These are phyloP conservation scores for Dione vanillae DNA, from an alignment of 2,888 invertebrate species.

Conservation along the genomic window DNA sequence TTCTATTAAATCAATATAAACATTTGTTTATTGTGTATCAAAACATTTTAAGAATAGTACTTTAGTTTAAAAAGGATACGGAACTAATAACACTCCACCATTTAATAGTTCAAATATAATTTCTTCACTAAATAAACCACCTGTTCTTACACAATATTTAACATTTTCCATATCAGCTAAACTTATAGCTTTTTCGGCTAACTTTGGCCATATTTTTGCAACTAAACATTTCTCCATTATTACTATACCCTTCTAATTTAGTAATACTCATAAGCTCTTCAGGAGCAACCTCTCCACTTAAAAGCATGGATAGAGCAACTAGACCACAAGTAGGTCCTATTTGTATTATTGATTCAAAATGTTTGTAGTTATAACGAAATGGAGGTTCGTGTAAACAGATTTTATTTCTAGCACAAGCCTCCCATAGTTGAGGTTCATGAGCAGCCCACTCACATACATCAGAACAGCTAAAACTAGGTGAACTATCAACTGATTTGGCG, in stretches of 20 bases:
- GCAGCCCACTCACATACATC: constrained; percentile 84
- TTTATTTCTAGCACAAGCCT: constrained; percentile 83
- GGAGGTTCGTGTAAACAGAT: constrained; percentile 81
- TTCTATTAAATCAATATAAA: no score
- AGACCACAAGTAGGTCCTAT: constrained; percentile 93
- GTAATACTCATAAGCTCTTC: constrained; percentile 86
- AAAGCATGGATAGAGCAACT: constrained; percentile 93
- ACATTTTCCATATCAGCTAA: constrained; percentile 69
- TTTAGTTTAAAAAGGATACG: constrained; percentile 82
- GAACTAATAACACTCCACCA: constrained; percentile 85
- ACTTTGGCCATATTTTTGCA: constrained; percentile 87
- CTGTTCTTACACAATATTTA: constrained; percentile 67
- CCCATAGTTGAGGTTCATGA: constrained; percentile 81
- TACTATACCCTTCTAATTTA: constrained; percentile 86
- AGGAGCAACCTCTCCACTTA: constrained; percentile 83
- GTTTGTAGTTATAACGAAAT: constrained; percentile 72
- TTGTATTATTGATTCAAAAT: constrained; percentile 73
- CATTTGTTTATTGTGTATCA: no score
- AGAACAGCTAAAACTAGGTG: constrained; percentile 49
- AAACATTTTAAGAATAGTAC: neutral
- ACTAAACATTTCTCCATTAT: constrained; percentile 95
- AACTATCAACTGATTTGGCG: constrained; percentile 38
- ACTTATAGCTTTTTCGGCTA: constrained; percentile 84
- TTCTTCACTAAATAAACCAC: constrained; percentile 76
- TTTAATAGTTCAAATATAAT: constrained; percentile 80